Percentiles rank a stretch among this genome's conserved stretches.
These are phyloP conservation scores for Pelmatolapia mariae DNA, from an alignment of 2,113 vertebrate species.

Conservation along the genomic window DNA sequence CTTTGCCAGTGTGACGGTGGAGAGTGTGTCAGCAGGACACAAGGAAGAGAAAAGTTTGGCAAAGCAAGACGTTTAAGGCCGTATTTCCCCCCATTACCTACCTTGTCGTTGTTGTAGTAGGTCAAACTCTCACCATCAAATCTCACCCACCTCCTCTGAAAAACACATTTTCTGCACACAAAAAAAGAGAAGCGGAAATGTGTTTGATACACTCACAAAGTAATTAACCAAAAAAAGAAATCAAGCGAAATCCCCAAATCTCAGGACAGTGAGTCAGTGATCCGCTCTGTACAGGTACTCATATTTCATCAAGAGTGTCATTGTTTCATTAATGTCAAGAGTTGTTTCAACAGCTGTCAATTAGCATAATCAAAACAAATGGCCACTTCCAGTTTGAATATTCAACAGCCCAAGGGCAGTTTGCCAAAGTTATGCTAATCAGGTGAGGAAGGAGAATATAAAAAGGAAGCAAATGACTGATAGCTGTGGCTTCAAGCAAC, in stretches of 20 bases:
- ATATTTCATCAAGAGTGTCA: constrained; percentile 40
- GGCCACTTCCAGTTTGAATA: constrained; percentile 39
- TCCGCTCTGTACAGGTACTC: constrained; percentile 12
- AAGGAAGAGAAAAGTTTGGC: background rate
- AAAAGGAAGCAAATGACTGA: constrained; percentile 21
- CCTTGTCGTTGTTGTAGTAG: constrained; percentile 95
- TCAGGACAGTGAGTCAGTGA: background rate
- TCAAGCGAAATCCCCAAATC: background rate
- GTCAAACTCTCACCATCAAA: constrained; percentile 86
- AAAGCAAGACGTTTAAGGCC: background rate
- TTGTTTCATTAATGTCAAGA: constrained; percentile 47
- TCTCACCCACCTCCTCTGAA: constrained; percentile 93
- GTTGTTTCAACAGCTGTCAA: constrained; percentile 53
- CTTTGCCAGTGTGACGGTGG: background rate
- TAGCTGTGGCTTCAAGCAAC: background rate
- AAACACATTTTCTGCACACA: constrained; percentile 81
- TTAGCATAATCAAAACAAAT: constrained; percentile 60
- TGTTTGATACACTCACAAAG: background rate
- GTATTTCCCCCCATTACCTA: constrained; percentile 38
- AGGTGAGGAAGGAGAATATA: background rate
- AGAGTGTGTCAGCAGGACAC: background rate
- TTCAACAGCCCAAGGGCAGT: constrained; percentile 25
- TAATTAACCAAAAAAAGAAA: background rate
- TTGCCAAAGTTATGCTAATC: constrained; percentile 36
- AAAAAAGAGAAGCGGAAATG: background rate